These are phyloP conservation scores for Athalia circularis DNA, from an alignment of 2,888 invertebrate genomes.

Conservation along the genomic window DNA sequence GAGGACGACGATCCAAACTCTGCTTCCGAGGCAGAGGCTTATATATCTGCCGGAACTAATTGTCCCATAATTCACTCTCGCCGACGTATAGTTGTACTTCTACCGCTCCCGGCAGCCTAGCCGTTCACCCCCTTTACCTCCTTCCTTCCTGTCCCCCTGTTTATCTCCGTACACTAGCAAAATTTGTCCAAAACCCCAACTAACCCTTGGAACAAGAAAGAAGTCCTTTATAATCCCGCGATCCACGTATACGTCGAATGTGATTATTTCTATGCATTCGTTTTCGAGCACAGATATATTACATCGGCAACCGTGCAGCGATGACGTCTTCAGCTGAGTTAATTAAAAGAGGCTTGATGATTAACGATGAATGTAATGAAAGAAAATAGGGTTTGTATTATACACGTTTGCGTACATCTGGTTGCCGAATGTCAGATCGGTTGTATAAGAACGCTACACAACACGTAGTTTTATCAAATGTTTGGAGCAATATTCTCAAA, in stretches of 20 bases:
- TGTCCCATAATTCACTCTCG: conserved; percentile 70
- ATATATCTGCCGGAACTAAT: conserved; percentile 71
- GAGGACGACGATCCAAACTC: conserved; percentile 51
- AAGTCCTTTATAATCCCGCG: conserved; percentile 2
- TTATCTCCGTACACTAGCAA: conserved; percentile 15
- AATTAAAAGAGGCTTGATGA: conserved; percentile 51
- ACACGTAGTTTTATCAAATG: not conserved
- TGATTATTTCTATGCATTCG: too few species aligned
- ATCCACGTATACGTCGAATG: not conserved
- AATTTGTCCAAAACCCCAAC: not conserved
- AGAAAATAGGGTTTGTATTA: conserved; percentile 62
- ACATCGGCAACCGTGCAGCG: too few species aligned
- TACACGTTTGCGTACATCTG: conserved; percentile 59
- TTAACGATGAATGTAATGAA: conserved; percentile 67
- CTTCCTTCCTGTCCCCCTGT: conserved; percentile 13
- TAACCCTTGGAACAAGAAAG: not conserved
- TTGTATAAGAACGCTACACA: not conserved
- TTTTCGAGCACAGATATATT: too few species aligned
- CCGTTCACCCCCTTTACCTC: conserved; percentile 6
- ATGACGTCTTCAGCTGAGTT: too few species aligned
- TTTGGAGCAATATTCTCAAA: not conserved
- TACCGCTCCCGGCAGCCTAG: conserved; percentile 40
- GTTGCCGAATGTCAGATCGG: conserved; percentile 62
- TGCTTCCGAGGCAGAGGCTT: conserved; percentile 63
- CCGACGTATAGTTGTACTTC: conserved; percentile 58